Evolutionary conservation across 2,797 vertebrate genomes (phyloP).

Genomic region (Allobates femoralis): DNA sequence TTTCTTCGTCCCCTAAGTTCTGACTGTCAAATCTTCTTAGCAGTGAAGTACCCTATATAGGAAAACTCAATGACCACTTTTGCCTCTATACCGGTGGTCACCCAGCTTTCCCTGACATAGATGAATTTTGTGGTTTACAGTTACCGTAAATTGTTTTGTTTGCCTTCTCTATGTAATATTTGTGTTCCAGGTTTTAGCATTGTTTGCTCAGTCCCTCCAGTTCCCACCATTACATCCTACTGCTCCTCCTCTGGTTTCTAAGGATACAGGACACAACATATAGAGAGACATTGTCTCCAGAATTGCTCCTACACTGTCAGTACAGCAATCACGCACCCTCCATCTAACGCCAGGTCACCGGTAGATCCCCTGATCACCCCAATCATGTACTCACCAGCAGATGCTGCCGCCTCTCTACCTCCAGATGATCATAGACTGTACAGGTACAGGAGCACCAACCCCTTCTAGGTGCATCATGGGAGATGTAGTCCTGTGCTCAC

Average conservation of each 20-base stretch:
- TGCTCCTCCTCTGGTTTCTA: conserved; percentile 48
- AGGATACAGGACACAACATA: conserved; percentile 58
- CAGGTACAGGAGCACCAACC: neutral
- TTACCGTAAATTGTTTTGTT: neutral
- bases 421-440: neutral
- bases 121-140: neutral
- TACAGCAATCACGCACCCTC: neutral
- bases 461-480: conserved; percentile 35
- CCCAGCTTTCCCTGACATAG: neutral
- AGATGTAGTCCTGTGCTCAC: conserved; percentile 36
- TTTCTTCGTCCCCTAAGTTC: neutral
- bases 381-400: neutral
- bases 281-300: rapidly evolving
- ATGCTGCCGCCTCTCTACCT: neutral
- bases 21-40: neutral
- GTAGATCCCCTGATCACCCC: neutral
- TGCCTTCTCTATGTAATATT: neutral
- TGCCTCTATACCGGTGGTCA: neutral
- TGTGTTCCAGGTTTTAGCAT: neutral
- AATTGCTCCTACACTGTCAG: no score
- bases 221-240: neutral
- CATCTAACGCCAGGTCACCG: neutral
- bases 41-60: neutral
- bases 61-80: neutral
- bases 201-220: neutral